These are phyloP conservation scores for Calypte anna DNA, from an alignment of 2,113 vertebrate species.

Conservation along the genomic window DNA sequence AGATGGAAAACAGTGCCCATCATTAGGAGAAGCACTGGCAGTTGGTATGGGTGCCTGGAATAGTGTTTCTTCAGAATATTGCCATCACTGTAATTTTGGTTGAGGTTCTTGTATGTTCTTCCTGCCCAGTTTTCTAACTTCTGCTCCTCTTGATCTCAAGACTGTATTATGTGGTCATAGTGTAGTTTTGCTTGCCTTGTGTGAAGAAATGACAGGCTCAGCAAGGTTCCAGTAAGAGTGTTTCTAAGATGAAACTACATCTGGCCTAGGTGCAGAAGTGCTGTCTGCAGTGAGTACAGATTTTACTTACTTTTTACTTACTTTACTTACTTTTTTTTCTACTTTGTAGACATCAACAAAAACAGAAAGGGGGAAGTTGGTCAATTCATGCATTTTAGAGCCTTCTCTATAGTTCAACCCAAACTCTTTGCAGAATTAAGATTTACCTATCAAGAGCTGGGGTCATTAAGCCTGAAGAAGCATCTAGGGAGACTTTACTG, in stretches of 20 bases:
- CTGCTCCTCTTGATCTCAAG: not conserved
- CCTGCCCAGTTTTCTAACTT: not conserved
- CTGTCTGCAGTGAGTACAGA: not conserved
- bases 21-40: not conserved
- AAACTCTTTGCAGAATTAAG: not conserved
- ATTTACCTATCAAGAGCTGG: not conserved
- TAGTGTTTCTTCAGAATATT: not conserved
- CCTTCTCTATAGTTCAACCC: not conserved
- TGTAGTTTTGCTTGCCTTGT: not conserved
- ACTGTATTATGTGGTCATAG: not conserved
- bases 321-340: not conserved
- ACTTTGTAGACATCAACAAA: not conserved
- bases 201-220: not conserved
- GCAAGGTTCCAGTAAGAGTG: not conserved
- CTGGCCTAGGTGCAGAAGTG: not conserved
- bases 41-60: not conserved
- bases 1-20: not conserved
- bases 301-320: not conserved
- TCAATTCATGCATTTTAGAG: not conserved
- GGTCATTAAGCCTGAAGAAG: no score
- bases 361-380: not conserved
- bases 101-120: not conserved
- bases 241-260: not conserved
- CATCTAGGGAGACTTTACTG: no score
- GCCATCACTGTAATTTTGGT: not conserved